Evolutionary conservation across 2,888 invertebrate species (phyloP).

Genomic region (Erebia palarica): DNA sequence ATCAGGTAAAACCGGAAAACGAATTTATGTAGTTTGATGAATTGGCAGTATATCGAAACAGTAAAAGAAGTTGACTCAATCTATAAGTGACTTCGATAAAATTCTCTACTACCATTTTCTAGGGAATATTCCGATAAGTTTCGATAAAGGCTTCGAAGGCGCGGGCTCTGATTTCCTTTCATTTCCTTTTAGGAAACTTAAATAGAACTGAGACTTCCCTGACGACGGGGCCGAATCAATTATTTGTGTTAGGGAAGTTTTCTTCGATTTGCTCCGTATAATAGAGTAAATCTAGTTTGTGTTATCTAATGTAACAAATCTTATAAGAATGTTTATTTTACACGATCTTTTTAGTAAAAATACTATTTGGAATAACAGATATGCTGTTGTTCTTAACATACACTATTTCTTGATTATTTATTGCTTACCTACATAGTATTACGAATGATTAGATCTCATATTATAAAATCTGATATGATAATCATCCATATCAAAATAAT

Average conservation of each 20-base stretch:
- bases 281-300: constrained; percentile 57
- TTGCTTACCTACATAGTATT: too few relatives aligned
- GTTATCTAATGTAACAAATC: constrained; percentile 50
- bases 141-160: constrained; percentile 74
- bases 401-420: too few relatives aligned
- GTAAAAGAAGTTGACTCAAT: constrained; percentile 55
- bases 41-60: constrained; percentile 25
- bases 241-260: constrained; percentile 77
- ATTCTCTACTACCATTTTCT: constrained; percentile 56
- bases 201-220: constrained; percentile 80
- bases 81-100: constrained; percentile 64
- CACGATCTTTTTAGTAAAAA: background rate
- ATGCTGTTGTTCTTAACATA: too few relatives aligned
- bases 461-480: too few relatives aligned
- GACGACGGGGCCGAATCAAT: constrained; percentile 78
- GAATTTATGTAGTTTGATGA: constrained; percentile 10
- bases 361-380: background rate
- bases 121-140: constrained; percentile 74
- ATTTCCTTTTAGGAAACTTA: constrained; percentile 82
- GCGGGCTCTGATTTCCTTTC: constrained; percentile 78
- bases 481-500: too few relatives aligned
- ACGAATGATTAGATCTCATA: too few relatives aligned
- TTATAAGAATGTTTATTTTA: constrained; percentile 42
- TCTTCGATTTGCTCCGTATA: constrained; percentile 64
- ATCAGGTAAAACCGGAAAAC: background rate